phyloP scores from a whole-genome alignment of 2,888 invertebrate genomes.

The Malachius bipustulatus region DNA sequence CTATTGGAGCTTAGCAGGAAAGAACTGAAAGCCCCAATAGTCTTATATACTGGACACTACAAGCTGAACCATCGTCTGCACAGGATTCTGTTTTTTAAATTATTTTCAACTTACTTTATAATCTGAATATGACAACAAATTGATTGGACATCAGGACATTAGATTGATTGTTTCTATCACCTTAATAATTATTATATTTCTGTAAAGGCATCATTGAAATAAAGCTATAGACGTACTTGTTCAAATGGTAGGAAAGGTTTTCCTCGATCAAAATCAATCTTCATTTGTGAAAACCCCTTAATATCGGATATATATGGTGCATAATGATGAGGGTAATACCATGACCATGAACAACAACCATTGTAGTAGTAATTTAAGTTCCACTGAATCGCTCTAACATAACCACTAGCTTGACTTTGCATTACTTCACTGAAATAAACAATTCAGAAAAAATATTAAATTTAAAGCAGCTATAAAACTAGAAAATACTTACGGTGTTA shows the following conservation, averaged over 20 bases:
- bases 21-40: too few species aligned
- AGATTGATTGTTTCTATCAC: conserved; percentile 3
- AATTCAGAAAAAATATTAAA: conserved; percentile 7
- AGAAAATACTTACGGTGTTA: conserved; percentile 53
- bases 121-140: too few species aligned
- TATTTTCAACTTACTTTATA: too few species aligned
- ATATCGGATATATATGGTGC: conserved; percentile 94
- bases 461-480: not conserved
- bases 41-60: too few species aligned
- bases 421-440: conserved; percentile 54
- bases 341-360: conserved; percentile 95
- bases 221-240: conserved; percentile 50
- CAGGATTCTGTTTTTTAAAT: too few species aligned
- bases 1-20: too few species aligned
- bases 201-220: too few species aligned
- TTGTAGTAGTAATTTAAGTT: conserved; percentile 92
- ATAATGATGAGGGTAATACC: conserved; percentile 97
- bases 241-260: conserved; percentile 88
- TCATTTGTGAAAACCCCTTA: conserved; percentile 55
- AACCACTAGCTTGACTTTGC: conserved; percentile 72
- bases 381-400: conserved; percentile 93
- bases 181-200: too few species aligned
- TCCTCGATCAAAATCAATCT: conserved; percentile 73
- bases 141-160: too few species aligned
- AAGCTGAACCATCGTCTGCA: too few species aligned